phyloP scores from a whole-genome alignment of 2,888 invertebrate species.

The Laspeyria flexula region DNA sequence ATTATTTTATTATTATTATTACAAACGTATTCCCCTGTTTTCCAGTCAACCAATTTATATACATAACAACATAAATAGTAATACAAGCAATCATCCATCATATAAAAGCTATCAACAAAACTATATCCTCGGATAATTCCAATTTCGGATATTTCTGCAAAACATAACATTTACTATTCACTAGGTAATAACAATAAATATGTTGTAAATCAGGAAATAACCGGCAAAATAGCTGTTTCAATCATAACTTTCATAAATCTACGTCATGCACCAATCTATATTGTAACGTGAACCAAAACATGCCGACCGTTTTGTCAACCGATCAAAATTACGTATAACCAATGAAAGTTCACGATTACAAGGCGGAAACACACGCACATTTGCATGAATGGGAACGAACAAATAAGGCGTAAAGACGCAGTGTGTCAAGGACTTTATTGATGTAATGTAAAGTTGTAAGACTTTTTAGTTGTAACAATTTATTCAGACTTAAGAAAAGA shows the following conservation, averaged over 20 bases:
- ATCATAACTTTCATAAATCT: constrained; percentile 13
- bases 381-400: constrained; percentile 37
- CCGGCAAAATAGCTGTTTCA: background rate
- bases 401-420: constrained; percentile 3
- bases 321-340: constrained; percentile 34
- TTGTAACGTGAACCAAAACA: constrained; percentile 2
- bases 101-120: too few relatives aligned
- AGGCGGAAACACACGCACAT: constrained; percentile 41
- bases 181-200: background rate
- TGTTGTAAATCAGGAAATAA: background rate
- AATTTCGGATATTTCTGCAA: too few relatives aligned
- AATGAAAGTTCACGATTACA: constrained; percentile 23
- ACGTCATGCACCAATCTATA: background rate
- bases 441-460: too few relatives aligned
- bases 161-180: background rate
- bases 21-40: too few relatives aligned
- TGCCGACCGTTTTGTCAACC: constrained; percentile 20
- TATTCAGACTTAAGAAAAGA: too few relatives aligned
- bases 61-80: too few relatives aligned
- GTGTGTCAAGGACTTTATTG: too few relatives aligned
- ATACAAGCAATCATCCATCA: too few relatives aligned
- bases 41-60: too few relatives aligned
- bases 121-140: too few relatives aligned
- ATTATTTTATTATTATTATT: too few relatives aligned
- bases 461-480: too few relatives aligned